phyloP scores from a whole-genome alignment of 2,888 invertebrate species.

The Pardosa pseudoannulata region DNA sequence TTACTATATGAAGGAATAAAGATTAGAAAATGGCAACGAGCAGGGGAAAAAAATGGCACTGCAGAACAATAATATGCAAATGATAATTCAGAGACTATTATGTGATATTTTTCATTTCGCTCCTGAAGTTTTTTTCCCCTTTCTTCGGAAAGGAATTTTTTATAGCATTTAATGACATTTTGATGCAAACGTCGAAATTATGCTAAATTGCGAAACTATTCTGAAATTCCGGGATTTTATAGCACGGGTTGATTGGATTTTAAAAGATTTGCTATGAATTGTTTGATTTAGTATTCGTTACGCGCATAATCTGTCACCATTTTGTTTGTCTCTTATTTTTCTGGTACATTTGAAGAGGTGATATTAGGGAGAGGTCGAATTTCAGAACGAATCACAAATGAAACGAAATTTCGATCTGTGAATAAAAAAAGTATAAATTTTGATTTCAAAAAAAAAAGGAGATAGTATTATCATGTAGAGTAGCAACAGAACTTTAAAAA shows the following conservation, averaged over 20 bases:
- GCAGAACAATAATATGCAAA: constrained; percentile 67
- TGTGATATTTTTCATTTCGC: constrained; percentile 67
- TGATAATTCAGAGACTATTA: constrained; percentile 40
- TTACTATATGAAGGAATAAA: constrained; percentile 58
- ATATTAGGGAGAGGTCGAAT: no score
- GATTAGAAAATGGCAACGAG: constrained; percentile 40
- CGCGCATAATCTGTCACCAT: neutral
- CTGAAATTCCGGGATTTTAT: constrained; percentile 17
- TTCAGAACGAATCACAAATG: no score
- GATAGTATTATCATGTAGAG: no score
- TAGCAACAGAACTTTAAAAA: no score
- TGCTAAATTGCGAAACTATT: constrained; percentile 3
- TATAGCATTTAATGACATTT: constrained; percentile 56
- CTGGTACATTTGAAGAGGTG: no score
- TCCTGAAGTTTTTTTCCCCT: constrained; percentile 28
- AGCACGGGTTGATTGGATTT: constrained; percentile 52
- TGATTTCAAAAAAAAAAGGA: no score
- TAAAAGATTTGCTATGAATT: constrained; percentile 53
- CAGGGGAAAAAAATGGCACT: neutral
- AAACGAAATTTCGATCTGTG: no score
- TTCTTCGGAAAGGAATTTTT: constrained; percentile 19
- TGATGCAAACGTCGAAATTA: constrained; percentile 48
- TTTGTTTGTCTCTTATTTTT: neutral
- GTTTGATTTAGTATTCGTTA: neutral
- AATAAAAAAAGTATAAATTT: no score